Evolutionary conservation across 35 echinoderm and acorn worm genomes (phyloP), one percentile per base, ranked within the genome.

Genomic region (Diadema setosum): DNA sequence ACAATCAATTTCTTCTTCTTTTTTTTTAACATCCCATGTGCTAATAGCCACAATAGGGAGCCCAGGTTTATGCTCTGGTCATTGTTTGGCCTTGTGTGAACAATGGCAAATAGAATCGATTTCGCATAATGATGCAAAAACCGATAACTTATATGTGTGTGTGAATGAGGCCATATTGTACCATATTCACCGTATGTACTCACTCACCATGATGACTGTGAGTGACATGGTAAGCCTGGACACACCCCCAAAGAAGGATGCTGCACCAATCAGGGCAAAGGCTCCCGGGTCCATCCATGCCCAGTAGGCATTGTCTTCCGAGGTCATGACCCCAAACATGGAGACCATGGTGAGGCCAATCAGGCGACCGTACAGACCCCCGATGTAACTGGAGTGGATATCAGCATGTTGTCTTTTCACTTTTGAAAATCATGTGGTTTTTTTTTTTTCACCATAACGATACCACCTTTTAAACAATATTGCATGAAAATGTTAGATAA

Each of bases 271-370:
- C 31, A 94, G 83, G 24, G 96, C 93, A 75, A 99, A 92, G 9
- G 96, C 96, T 37, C 96, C 96, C 20, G 96, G 96, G 52, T 99
- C 96, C 92, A 99, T 99, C 96, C 96, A 99, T 0, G 89, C 96
- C 96, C 92, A 95, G 57, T 99, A 99, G 61, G 57, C 41, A 86
- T 97, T 75, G 12, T 44, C 48, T 45, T 91, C 86, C 15, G 18
- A 70, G 20, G 89, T 75, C 70, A 83, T 87, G 32, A 99, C 96
- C 6, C 96, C 96, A 95, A 99, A 99, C 86, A 95, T 86, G 34
- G 93, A 92, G 2, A 98, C 92, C 92, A 99, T 82, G 6, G 87
- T 85, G 43, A 99, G 34, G 23, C 96, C 96, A 56, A 99, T 91
- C 5, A 99, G 39, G 0, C 96, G 85, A 18, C 96, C 96, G 85